Evolutionary conservation across 2,888 invertebrate genomes (phyloP).

Genomic region (Zygaena filipendulae): DNA sequence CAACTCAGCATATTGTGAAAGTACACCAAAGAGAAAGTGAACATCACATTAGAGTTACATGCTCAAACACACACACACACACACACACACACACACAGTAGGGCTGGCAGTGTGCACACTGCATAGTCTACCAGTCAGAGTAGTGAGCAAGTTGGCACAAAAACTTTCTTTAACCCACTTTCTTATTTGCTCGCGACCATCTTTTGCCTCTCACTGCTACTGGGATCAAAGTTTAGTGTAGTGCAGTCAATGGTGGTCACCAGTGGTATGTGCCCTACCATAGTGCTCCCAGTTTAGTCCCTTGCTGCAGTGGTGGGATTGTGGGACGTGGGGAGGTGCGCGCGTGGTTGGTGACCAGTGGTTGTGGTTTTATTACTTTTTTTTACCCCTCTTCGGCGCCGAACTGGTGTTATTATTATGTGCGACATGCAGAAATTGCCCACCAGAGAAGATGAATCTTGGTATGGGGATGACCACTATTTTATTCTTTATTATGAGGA

Average conservation of each 20-base stretch:
- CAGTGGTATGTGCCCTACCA: constrained; percentile 63
- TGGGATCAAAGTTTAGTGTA: constrained; percentile 49
- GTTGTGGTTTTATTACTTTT: constrained; percentile 29
- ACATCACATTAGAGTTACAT: constrained; percentile 44
- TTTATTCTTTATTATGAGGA: too few relatives aligned
- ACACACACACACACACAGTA: constrained; percentile 8
- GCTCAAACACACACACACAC: constrained; percentile 33
- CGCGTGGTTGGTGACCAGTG: constrained; percentile 31
- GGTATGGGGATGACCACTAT: constrained; percentile 52
- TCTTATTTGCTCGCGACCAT: constrained; percentile 49
- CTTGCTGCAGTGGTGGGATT: constrained; percentile 52
- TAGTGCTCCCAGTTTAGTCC: constrained; percentile 49
- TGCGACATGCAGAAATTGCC: constrained; percentile 65
- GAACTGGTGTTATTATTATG: constrained; percentile 31
- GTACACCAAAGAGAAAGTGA: constrained; percentile 66
- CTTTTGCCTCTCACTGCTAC: constrained; percentile 52
- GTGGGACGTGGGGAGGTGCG: constrained; percentile 48
- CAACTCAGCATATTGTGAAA: constrained; percentile 56
- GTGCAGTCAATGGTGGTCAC: constrained; percentile 46
- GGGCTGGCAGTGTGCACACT: constrained; percentile 39
- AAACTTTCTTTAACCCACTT: constrained; percentile 70
- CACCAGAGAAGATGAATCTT: constrained; percentile 50
- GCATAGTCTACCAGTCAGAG: constrained; percentile 42
- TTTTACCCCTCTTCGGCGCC: constrained; percentile 37
- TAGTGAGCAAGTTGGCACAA: constrained; percentile 45